Percentiles rank a stretch among this genome's conserved stretches.
phyloP scores from a whole-genome alignment of 2,797 vertebrate species.

The Enoplosus armatus region DNA sequence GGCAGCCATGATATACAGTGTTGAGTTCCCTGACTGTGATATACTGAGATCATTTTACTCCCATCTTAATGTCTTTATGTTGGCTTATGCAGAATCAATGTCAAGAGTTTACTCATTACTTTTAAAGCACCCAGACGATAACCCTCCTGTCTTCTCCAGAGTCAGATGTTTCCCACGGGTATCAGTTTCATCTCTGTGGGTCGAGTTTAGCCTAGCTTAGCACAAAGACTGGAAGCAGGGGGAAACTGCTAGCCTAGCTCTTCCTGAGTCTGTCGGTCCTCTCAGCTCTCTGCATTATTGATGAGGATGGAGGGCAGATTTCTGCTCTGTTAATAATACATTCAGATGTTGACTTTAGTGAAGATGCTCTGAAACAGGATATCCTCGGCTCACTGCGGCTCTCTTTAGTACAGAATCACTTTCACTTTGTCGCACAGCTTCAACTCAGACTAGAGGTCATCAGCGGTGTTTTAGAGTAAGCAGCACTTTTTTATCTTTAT shows the following conservation, averaged over 20 bases:
- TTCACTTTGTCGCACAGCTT: neutral
- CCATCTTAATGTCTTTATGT: no score
- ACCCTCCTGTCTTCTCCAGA: no score
- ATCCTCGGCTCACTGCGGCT: neutral
- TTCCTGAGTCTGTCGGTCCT: neutral
- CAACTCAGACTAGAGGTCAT: neutral
- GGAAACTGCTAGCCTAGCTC: conserved; percentile 2
- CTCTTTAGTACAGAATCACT: neutral
- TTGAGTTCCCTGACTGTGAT: no score
- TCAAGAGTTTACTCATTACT: no score
- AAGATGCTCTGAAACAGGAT: conserved; percentile 1
- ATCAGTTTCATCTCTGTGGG: neutral
- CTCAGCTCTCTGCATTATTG: conserved; percentile 20
- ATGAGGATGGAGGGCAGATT: conserved; percentile 18
- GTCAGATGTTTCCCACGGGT: no score
- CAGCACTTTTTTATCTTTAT: neutral
- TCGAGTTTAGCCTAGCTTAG: conserved; percentile 4
- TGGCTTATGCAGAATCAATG: no score
- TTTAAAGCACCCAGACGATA: no score
- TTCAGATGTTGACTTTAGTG: conserved; percentile 37
- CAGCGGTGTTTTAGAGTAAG: neutral
- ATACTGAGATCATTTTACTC: no score
- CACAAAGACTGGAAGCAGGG: neutral
- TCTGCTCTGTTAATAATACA: conserved; percentile 31
- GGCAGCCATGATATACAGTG: no score